Evolutionary conservation across 2,797 vertebrate genomes (phyloP).

Genomic region (Zalophus californianus): DNA sequence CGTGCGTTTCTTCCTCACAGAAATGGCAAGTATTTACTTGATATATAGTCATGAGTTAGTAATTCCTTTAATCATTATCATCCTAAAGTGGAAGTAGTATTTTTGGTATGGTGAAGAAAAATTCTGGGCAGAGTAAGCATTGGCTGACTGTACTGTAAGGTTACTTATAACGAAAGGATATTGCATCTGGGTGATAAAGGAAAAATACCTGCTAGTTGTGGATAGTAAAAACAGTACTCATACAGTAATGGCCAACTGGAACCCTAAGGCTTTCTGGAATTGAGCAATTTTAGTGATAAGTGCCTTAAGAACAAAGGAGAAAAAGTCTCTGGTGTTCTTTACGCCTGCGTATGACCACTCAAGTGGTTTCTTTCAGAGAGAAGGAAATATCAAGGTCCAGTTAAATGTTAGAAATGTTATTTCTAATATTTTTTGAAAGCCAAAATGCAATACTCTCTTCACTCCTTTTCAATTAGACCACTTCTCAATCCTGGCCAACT

Average conservation of each 20-base stretch:
- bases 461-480: constrained; percentile 9
- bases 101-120: constrained; percentile 54
- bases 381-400: background rate
- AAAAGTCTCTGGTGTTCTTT: background rate
- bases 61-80: background rate
- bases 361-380: background rate
- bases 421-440: background rate
- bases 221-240: constrained; percentile 45
- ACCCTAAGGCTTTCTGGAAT: constrained; percentile 47
- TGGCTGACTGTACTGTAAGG: constrained; percentile 62
- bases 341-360: background rate
- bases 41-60: constrained; percentile 20
- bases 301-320: background rate
- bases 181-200: constrained; percentile 52
- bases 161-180: constrained; percentile 57
- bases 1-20: constrained; percentile 16
- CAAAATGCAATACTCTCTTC: background rate
- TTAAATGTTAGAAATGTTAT: background rate
- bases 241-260: constrained; percentile 40
- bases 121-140: background rate
- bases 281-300: constrained; percentile 53
- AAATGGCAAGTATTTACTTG: constrained; percentile 41
- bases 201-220: constrained; percentile 60
- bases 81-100: constrained; percentile 48
- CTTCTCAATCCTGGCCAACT: background rate